Evolutionary conservation across 2,797 vertebrate species (phyloP), one percentile per base, ranked within the genome.

Genomic region (Enteromius thamalakanensis): DNA sequence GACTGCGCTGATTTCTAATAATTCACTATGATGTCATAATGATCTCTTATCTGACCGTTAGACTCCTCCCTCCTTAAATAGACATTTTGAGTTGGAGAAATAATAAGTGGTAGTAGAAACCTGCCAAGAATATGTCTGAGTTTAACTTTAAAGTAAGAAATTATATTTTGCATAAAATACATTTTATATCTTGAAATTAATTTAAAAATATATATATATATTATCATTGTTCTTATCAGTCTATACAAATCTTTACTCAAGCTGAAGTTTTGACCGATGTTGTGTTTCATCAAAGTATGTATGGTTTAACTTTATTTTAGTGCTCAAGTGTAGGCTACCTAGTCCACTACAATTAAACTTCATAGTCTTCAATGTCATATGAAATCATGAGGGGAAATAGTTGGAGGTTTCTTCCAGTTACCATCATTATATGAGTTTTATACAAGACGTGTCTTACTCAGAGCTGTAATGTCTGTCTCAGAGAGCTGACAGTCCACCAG

Each of bases 401-500:
- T 15, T 71, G 4, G 17, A 71, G 29, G 23, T 23, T 60, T 8
- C 32, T 19, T 23, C 2, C 14, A 69, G 7, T 34, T 9, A 47
- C 12, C 19, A 19, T 71, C 17, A 62, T 23, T n/a, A 53, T 26
- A 47, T 37, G 26, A 49, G 14, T 4, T 42, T 76, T 53, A 19
- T 53, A 12, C 8, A 72, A 34, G 45, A 8, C 15, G 19, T 14
- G 45, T 26, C 92, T 86, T 92, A 97, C 95, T 96, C 69, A 98
- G 90, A 11, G 91, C 91, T 0, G 90, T 15, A 1, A 93, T 93
- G 49, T 99, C 97, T 2, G 92, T 91, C 21, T 91, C 91, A 0
- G 91, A 95, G 15, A 98, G 94, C 87, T 91, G 92, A 49, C 96
- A 97, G 80, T 96, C 93, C 12, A 94, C 94, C n/a, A 98, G 89